These are phyloP conservation scores for Ethmia dodecea DNA, from an alignment of 2,888 invertebrate genomes.

Conservation along the genomic window DNA sequence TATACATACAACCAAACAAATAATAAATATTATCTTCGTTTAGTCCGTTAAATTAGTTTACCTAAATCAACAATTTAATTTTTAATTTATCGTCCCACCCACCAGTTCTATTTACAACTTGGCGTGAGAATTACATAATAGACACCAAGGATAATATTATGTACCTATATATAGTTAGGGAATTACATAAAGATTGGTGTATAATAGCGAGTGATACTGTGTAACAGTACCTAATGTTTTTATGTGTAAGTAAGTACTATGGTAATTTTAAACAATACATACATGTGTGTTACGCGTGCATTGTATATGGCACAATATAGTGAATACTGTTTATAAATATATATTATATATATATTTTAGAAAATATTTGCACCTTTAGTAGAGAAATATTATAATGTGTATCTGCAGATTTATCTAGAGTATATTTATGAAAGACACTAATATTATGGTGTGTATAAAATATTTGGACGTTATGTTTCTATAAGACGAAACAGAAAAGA, in stretches of 20 bases:
- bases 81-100: too few relatives aligned
- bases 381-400: constrained; percentile 69
- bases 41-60: too few relatives aligned
- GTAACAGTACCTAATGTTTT: constrained; percentile 62
- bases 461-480: constrained; percentile 41
- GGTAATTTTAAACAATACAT: constrained; percentile 37
- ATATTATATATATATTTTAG: constrained; percentile 73
- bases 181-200: constrained; percentile 61
- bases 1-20: too few relatives aligned
- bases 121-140: constrained; percentile 60
- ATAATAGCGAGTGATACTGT: constrained; percentile 71
- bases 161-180: constrained; percentile 46
- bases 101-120: too few relatives aligned
- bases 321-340: constrained; percentile 66
- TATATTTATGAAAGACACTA: constrained; percentile 43
- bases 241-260: constrained; percentile 55
- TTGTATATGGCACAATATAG: constrained; percentile 72
- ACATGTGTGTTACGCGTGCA: constrained; percentile 68
- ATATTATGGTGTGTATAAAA: constrained; percentile 22
- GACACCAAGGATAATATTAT: constrained; percentile 58
- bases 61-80: too few relatives aligned
- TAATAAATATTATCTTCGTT: too few relatives aligned
- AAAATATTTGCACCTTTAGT: constrained; percentile 76
- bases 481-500: constrained; percentile 44
- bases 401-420: constrained; percentile 69